Evolutionary conservation across 2,113 vertebrate species (phyloP).

Genomic region (Cyanoramphus novaezelandiae): DNA sequence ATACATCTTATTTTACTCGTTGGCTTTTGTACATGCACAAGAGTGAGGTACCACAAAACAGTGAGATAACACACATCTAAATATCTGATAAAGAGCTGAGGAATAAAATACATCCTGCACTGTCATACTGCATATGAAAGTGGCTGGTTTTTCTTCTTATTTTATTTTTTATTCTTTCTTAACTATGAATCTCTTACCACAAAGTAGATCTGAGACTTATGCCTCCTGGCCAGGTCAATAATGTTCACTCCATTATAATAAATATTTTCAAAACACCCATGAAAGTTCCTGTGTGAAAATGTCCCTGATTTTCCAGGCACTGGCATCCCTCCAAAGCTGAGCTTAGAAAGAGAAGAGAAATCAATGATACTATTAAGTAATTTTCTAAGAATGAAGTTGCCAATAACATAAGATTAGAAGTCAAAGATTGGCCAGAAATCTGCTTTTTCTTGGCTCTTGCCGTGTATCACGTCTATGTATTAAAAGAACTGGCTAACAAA

Average conservation of each 20-base stretch:
- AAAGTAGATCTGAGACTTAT: constrained; percentile 77
- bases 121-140: background rate
- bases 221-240: constrained; percentile 80
- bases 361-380: constrained; percentile 77
- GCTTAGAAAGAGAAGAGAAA: constrained; percentile 85
- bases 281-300: constrained; percentile 81
- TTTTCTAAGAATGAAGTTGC: constrained; percentile 59
- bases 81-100: background rate
- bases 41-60: background rate
- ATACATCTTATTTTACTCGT: background rate
- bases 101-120: background rate
- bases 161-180: background rate
- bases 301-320: constrained; percentile 80
- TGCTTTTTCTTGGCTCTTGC: background rate
- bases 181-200: constrained; percentile 76
- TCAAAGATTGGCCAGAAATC: background rate
- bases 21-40: background rate
- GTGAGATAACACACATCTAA: background rate
- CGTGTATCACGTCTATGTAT: background rate
- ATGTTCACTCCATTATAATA: constrained; percentile 85
- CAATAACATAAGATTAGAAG: background rate
- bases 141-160: background rate
- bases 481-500: background rate
- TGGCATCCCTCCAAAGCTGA: constrained; percentile 89
- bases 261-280: constrained; percentile 93